phyloP scores from a whole-genome alignment of 2,113 vertebrate genomes.

The Dromas ardeola region DNA sequence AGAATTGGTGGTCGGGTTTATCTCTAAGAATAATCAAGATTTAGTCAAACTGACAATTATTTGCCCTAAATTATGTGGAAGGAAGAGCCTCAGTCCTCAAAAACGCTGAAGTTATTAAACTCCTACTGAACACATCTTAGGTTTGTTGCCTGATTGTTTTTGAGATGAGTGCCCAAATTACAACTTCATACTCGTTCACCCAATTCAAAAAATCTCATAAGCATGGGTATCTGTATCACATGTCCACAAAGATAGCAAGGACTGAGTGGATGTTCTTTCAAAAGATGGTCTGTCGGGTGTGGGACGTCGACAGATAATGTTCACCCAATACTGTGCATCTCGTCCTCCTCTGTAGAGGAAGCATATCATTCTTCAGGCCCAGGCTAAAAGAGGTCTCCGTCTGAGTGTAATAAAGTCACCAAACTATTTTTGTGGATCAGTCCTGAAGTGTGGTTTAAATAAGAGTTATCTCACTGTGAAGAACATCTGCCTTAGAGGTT shows the following conservation, averaged over 20 bases:
- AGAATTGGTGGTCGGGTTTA: neutral
- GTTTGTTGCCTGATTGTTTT: neutral
- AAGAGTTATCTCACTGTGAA: neutral
- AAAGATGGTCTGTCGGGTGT: neutral
- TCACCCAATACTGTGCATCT: neutral
- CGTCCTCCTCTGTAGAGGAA: neutral
- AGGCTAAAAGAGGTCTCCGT: neutral
- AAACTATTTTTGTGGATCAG: neutral
- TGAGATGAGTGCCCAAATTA: neutral
- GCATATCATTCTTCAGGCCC: neutral
- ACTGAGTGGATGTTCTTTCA: neutral
- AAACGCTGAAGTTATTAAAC: neutral
- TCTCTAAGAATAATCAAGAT: neutral
- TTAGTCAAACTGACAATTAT: neutral
- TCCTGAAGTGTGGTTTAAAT: neutral
- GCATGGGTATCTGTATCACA: neutral
- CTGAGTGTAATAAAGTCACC: neutral
- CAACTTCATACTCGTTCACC: neutral
- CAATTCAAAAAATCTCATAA: neutral
- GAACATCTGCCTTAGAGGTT: neutral
- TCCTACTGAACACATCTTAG: neutral
- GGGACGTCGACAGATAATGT: accelerated
- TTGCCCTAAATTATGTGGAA: neutral
- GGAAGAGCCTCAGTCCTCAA: neutral
- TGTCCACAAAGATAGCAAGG: neutral